These are phyloP conservation scores for Drosophila pectinifera DNA, from an alignment of 1,140 invertebrate species.

Conservation along the genomic window DNA sequence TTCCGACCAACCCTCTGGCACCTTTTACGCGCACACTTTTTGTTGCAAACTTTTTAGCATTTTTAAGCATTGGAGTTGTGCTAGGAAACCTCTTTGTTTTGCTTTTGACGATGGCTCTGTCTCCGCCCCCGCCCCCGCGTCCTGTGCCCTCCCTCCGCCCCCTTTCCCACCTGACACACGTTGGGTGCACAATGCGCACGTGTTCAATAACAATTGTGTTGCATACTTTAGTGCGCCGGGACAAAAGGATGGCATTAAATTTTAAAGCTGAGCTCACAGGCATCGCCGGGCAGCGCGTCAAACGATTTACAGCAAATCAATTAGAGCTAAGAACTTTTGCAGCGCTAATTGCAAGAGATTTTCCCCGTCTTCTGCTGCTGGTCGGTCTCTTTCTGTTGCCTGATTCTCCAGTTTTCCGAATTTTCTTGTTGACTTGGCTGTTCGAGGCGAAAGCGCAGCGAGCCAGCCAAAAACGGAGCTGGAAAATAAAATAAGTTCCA, in stretches of 20 bases:
- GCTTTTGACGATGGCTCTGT: slow-evolving; percentile 68
- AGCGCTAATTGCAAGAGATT: slow-evolving; percentile 76
- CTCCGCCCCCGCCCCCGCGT: slow-evolving; percentile 23
- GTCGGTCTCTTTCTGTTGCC: slow-evolving; percentile 6
- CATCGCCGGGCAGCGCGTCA: slow-evolving; percentile 58
- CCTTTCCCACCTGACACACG: slow-evolving; percentile 24
- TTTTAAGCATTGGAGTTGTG: slow-evolving; percentile 55
- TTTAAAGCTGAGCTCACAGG: slow-evolving; percentile 62
- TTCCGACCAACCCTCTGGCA: neutral
- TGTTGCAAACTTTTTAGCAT: slow-evolving; percentile 51
- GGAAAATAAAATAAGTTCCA: slow-evolving; percentile 76
- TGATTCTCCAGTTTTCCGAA: slow-evolving; percentile 35
- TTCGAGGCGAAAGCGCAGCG: slow-evolving; percentile 23
- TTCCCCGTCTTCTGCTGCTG: slow-evolving; percentile 29
- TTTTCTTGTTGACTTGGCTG: slow-evolving; percentile 73
- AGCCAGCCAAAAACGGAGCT: slow-evolving; percentile 67
- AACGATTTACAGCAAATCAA: slow-evolving; percentile 81
- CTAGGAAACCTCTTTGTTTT: slow-evolving; percentile 70
- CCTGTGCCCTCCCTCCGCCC: neutral
- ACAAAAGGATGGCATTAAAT: slow-evolving; percentile 64
- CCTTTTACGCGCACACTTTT: slow-evolving; percentile 35
- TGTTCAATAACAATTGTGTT: slow-evolving; percentile 81
- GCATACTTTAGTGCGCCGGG: slow-evolving; percentile 72
- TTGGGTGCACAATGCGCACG: slow-evolving; percentile 53
- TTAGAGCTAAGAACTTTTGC: slow-evolving; percentile 77